Evolutionary conservation across 2,797 vertebrate species (phyloP), one percentile per base, ranked within the genome.

Genomic region (Halcyon chelicuti): DNA sequence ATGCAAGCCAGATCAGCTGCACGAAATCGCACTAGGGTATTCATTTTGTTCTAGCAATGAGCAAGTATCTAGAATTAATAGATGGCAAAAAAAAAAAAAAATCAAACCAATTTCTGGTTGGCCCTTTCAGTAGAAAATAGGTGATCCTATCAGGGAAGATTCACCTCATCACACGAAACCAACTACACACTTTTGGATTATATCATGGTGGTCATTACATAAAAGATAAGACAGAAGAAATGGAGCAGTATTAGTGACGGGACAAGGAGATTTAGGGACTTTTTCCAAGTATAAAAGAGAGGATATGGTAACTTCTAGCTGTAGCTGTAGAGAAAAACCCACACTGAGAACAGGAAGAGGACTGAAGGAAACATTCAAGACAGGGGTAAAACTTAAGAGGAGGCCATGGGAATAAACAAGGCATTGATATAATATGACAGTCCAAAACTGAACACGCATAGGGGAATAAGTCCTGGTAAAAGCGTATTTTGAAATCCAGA

Each of bases 401-500:
- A 11, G 29, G 49, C 22, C 67, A 54, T 21, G 19, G 68, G 68
- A 74, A 21, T 57, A 70, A 62, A 86, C 23, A 76, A 77, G 47
- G 49, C 31, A 26, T 3, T 44, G 54, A 25, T 20, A 63, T 0
- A 28, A 22, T 31, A 16, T 2, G n/a, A 35, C 26, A 62, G 35
- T 10, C 54, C 42, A 61, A 75, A 81, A 55, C 19, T 37, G 68
- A 82, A 58, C 10, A 46, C 0, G 0, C 11, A 16, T 21, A 35
- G 17, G 33, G 22, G 9, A 40, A 14, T 37, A 28, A 52, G 65
- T 55, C 58, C 76, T 84, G 49, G 28, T 88, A 39, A 89, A 89
- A 75, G 19, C 1, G 0, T 16, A 68, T 80, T 90, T 94, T 57
- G 89, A 96, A 97, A 97, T 92, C 88, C 93, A 95, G 80, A 96